Evolutionary conservation across 1,140 invertebrate genomes (phyloP).

Genomic region (Pseudomyrmex cubaensis): DNA sequence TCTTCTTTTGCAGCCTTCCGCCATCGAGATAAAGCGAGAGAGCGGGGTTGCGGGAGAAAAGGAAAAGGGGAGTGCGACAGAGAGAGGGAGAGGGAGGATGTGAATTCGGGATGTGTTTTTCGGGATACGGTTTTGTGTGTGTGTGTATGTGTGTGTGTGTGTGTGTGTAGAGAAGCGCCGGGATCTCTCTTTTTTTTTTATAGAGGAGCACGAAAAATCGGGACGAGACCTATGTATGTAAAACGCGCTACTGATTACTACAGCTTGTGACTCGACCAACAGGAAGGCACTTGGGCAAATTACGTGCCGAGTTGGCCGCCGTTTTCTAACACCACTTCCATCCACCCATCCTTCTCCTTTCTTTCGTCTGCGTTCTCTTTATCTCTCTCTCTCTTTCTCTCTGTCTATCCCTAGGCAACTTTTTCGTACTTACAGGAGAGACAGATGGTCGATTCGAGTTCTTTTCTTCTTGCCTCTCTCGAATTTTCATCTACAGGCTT

Average conservation of each 20-base stretch:
- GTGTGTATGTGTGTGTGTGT: background rate
- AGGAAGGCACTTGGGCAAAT: constrained; percentile 85
- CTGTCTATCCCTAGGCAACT: background rate
- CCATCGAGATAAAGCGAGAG: constrained; percentile 24
- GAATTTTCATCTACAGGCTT: constrained; percentile 71
- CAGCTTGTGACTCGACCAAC: constrained; percentile 84
- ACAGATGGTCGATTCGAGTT: constrained; percentile 43
- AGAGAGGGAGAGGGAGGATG: constrained; percentile 52
- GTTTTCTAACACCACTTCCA: constrained; percentile 77
- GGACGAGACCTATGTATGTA: constrained; percentile 74
- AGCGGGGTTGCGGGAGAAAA: background rate
- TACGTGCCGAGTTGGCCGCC: constrained; percentile 84
- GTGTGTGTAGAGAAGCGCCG: constrained; percentile 53
- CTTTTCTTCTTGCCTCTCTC: constrained; percentile 46
- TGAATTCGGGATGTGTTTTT: constrained; percentile 48
- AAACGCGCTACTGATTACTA: constrained; percentile 71
- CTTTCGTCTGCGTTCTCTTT: constrained; percentile 39
- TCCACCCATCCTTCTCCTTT: constrained; percentile 65
- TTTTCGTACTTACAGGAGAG: background rate
- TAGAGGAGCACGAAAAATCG: constrained; percentile 66
- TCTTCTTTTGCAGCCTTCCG: constrained; percentile 43
- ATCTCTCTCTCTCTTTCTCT: background rate
- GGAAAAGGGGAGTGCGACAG: constrained; percentile 33
- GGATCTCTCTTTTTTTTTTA: background rate
- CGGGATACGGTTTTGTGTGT: constrained; percentile 17